Conservation (phyloP, 2,113 vertebrate species). For the Todiramphus saurophagus region DNA sequence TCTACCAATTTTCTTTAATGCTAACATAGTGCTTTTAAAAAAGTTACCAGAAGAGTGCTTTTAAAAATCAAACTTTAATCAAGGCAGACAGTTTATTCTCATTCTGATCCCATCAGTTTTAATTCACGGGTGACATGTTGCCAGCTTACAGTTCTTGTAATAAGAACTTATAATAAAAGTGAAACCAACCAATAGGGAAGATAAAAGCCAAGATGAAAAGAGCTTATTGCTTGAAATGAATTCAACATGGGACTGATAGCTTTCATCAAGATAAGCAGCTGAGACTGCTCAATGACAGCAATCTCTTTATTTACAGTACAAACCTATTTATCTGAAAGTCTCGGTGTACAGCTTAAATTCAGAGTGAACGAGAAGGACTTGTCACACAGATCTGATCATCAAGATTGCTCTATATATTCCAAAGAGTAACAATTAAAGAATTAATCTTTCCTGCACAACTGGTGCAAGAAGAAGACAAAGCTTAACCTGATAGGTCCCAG, state of each 20-base stretch:
- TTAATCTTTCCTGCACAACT: not conserved
- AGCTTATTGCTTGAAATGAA: constrained; percentile 20
- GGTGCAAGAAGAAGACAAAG: not conserved
- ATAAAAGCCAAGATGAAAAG: constrained; percentile 32
- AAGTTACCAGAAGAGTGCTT: not conserved
- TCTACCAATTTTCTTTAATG: not conserved
- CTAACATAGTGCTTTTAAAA: not conserved
- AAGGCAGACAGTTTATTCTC: not conserved
- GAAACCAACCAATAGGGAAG: not conserved
- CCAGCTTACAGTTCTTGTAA: constrained; percentile 13
- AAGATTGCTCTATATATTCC: not conserved
- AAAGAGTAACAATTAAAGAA: not conserved
- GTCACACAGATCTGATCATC: not conserved
- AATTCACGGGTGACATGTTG: not conserved
- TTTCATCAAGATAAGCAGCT: not conserved
- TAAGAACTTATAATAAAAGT: constrained; percentile 47
- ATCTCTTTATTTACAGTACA: constrained; percentile 34
- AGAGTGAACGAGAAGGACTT: not conserved
- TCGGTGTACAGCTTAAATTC: not conserved
- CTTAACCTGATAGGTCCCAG: not conserved
- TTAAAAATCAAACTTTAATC: constrained; percentile 28
- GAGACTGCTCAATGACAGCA: not conserved
- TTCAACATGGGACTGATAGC: not conserved
- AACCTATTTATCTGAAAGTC: not conserved
- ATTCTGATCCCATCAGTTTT: constrained; percentile 33